These are phyloP conservation scores for Sussaba pulchella DNA, from an alignment of 2,888 invertebrate species.

Conservation along the genomic window DNA sequence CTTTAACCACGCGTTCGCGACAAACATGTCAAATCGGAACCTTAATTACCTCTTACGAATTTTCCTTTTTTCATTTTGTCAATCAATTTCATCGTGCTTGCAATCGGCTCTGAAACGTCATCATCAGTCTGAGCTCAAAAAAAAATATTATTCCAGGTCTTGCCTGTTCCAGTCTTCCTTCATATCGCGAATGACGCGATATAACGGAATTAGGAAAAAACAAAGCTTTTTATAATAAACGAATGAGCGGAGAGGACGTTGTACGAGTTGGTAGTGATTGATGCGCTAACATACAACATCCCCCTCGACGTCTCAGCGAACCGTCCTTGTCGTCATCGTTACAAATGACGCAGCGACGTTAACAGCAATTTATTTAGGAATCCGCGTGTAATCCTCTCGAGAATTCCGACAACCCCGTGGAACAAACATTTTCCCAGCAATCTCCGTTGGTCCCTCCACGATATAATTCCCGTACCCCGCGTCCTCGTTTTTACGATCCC, in stretches of 20 bases:
- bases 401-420: not conserved
- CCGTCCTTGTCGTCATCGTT: not conserved
- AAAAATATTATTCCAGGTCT: too few species aligned
- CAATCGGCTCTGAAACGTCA: too few species aligned
- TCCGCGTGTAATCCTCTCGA: not conserved
- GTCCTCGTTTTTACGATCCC: not conserved
- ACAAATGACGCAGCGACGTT: not conserved
- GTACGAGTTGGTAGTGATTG: not conserved
- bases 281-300: not conserved
- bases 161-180: too few species aligned
- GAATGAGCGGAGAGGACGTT: not conserved
- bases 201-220: not conserved
- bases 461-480: not conserved
- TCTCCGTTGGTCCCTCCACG: not conserved
- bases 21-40: too few species aligned
- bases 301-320: not conserved
- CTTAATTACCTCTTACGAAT: too few species aligned
- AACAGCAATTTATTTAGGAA: not conserved
- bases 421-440: not conserved
- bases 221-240: not conserved
- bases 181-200: not conserved
- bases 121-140: too few species aligned
- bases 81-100: too few species aligned
- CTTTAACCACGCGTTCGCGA: too few species aligned
- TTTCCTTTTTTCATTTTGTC: too few species aligned